Conservation (phyloP, 1,140 invertebrate genomes). For the Ceratina australensis region DNA sequence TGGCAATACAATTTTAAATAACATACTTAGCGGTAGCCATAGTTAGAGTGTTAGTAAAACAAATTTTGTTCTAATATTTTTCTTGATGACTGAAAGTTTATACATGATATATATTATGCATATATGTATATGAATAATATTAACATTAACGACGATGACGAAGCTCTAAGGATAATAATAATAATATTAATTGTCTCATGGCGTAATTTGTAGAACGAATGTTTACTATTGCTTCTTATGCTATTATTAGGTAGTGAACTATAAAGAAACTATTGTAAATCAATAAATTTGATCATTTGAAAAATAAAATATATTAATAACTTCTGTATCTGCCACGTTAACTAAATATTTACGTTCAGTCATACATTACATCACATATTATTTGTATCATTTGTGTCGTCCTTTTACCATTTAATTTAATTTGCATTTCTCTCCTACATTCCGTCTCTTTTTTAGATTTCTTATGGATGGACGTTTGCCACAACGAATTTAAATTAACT, state of each 20-base stretch:
- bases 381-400: no score
- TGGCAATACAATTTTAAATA: slow-evolving; percentile 73
- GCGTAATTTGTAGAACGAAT: slow-evolving; percentile 75
- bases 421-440: no score
- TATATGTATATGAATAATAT: slow-evolving; percentile 41
- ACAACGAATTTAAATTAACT: no score
- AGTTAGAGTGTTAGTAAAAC: slow-evolving; percentile 65
- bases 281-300: slow-evolving; percentile 74
- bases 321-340: slow-evolving; percentile 16
- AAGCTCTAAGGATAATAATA: slow-evolving; percentile 61
- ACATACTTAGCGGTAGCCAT: slow-evolving; percentile 61
- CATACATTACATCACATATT: no score
- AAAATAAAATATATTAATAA: slow-evolving; percentile 51
- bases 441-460: no score
- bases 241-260: slow-evolving; percentile 73
- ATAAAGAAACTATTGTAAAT: slow-evolving; percentile 74
- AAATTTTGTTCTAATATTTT: slow-evolving; percentile 76
- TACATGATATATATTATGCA: slow-evolving; percentile 37
- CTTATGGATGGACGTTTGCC: no score
- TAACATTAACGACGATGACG: slow-evolving; percentile 16
- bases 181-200: slow-evolving; percentile 60
- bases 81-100: slow-evolving; percentile 75
- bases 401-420: no score
- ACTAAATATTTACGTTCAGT: background rate
- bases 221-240: slow-evolving; percentile 76